A percentile compares a stretch with the other conserved stretches of the same genome.
phyloP scores from a whole-genome alignment of 2,888 invertebrate genomes.

The Tanaodytes sp. region DNA sequence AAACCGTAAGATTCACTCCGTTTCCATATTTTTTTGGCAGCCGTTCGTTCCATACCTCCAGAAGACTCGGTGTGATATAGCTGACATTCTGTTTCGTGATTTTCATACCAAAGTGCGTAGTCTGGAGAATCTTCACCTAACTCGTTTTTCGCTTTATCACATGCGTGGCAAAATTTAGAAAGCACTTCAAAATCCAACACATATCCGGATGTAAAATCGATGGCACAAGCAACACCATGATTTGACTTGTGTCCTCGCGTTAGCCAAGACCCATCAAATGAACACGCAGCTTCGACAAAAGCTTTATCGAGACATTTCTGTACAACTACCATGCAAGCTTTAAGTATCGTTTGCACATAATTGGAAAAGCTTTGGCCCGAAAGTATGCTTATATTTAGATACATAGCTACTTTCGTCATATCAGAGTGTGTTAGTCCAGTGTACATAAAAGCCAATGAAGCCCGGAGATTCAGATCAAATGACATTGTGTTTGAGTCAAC shows the following conservation, averaged over 20 bases:
- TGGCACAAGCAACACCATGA: background rate
- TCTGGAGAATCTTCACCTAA: conserved; percentile 10
- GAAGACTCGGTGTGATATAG: conserved; percentile 4
- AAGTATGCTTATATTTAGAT: too few relatives aligned
- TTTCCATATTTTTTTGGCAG: conserved; percentile 16
- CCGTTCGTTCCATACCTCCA: background rate
- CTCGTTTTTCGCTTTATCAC: background rate
- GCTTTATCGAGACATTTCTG: too few relatives aligned
- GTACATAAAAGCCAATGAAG: too few relatives aligned
- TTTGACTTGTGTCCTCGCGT: background rate
- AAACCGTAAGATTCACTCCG: conserved; percentile 4
- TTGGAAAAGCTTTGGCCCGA: too few relatives aligned
- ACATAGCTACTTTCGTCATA: too few relatives aligned
- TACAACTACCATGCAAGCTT: too few relatives aligned
- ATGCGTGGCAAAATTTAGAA: background rate
- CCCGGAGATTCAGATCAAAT: too few relatives aligned
- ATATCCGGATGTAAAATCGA: background rate
- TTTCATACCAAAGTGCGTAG: conserved; percentile 2
- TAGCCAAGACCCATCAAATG: conserved; percentile 1
- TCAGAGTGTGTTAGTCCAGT: too few relatives aligned
- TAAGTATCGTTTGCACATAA: too few relatives aligned
- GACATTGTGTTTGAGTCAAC: too few relatives aligned
- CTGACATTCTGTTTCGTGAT: background rate
- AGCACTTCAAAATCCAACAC: background rate
- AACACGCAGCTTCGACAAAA: too few relatives aligned